These are phyloP conservation scores for Zootoca vivipara DNA, from an alignment of 2,113 vertebrate genomes.

Conservation along the genomic window DNA sequence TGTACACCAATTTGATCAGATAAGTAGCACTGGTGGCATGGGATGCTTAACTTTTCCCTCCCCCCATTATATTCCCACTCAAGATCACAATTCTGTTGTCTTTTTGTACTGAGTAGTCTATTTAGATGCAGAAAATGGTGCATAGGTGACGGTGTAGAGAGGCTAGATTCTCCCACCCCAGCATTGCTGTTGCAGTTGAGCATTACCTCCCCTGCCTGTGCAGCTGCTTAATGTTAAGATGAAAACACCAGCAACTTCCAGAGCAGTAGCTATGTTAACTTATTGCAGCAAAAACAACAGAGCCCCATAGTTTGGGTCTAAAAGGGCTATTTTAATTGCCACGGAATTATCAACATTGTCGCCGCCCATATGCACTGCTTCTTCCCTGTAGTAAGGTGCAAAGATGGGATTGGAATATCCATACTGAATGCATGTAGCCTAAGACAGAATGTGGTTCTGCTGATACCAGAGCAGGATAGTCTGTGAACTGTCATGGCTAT, in stretches of 20 bases:
- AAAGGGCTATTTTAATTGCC: background rate
- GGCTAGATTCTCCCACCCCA: background rate
- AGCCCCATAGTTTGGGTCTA: background rate
- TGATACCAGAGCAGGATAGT: background rate
- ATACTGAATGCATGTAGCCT: background rate
- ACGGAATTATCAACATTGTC: background rate
- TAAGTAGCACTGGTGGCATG: background rate
- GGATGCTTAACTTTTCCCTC: background rate
- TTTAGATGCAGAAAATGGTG: no score
- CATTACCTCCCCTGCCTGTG: no score
- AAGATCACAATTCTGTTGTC: background rate
- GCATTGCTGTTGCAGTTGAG: background rate
- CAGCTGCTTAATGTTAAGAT: no score
- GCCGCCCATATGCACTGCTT: background rate
- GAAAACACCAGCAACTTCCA: no score
- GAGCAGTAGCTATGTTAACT: no score
- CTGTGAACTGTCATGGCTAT: background rate
- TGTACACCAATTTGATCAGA: background rate
- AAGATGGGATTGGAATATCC: background rate
- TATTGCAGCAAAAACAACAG: no score
- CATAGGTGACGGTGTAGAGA: no score
- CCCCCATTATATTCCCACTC: background rate
- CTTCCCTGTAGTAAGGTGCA: background rate
- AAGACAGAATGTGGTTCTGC: background rate
- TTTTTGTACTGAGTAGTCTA: background rate